Conservation (phyloP, 2,113 vertebrate genomes). For the Stictonetta naevosa region DNA sequence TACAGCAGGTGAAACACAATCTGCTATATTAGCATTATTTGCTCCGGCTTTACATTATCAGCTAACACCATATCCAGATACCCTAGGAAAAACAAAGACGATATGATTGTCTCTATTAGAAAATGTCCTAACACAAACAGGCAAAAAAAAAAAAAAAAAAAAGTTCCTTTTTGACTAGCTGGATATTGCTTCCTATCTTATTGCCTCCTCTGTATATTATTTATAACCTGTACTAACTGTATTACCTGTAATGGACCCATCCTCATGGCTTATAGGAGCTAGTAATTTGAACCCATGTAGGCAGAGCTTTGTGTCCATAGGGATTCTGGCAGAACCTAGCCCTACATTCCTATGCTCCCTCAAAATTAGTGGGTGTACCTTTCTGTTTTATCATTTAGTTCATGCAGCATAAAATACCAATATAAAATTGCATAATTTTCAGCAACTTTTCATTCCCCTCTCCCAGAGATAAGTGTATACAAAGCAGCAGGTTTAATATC, state of each 20-base stretch:
- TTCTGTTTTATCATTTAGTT: not conserved
- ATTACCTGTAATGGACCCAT: conserved; percentile 8
- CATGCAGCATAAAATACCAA: not conserved
- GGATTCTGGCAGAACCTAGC: not conserved
- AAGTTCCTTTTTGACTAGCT: not conserved
- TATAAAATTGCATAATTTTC: not conserved
- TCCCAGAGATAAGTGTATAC: not conserved
- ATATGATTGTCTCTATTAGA: not conserved
- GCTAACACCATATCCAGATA: not conserved
- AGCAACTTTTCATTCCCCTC: not conserved
- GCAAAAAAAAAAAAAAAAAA: not conserved
- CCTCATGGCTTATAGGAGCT: not conserved
- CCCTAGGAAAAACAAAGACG: not conserved
- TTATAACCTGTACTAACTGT: conserved; percentile 23
- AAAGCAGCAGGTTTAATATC: not conserved
- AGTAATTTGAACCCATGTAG: not conserved
- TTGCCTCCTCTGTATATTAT: conserved; percentile 33
- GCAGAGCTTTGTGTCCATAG: not conserved
- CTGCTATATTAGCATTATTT: not conserved
- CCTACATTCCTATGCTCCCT: not conserved
- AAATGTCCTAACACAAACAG: not conserved
- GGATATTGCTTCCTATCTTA: conserved; percentile 18
- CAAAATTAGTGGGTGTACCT: not conserved
- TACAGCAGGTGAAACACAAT: not conserved
- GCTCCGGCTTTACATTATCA: not conserved